Percentiles rank a stretch among this genome's conserved stretches.
Evolutionary conservation across 2,888 invertebrate genomes (phyloP).

Genomic region (Boloria selene): DNA sequence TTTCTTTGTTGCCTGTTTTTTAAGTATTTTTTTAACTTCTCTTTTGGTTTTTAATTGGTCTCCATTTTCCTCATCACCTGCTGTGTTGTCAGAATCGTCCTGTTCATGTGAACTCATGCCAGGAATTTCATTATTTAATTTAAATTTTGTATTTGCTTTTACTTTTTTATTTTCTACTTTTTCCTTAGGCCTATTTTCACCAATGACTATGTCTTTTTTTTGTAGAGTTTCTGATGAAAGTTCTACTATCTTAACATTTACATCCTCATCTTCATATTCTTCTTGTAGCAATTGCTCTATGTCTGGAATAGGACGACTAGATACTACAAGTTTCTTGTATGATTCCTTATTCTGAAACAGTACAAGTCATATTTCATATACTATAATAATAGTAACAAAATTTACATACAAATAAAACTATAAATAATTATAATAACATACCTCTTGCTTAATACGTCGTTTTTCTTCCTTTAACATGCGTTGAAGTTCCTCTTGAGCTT

Average conservation of each 20-base stretch:
- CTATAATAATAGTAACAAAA: not conserved
- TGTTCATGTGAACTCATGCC: conserved; percentile 70
- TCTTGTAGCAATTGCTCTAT: conserved; percentile 85
- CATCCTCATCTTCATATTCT: conserved; percentile 89
- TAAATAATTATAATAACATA: conserved; percentile 47
- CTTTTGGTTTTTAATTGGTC: conserved; percentile 80
- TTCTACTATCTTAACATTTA: conserved; percentile 90
- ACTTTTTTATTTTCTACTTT: conserved; percentile 43
- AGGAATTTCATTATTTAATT: conserved; percentile 50
- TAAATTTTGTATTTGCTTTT: conserved; percentile 50
- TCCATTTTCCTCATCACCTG: conserved; percentile 55
- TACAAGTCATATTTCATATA: not conserved
- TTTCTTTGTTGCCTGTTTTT: conserved; percentile 87
- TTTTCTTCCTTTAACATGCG: conserved; percentile 88
- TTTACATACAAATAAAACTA: not conserved
- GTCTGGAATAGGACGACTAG: conserved; percentile 87
- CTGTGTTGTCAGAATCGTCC: conserved; percentile 51
- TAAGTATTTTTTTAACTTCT: conserved; percentile 86
- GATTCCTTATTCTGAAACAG: conserved; percentile 84
- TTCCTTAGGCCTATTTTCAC: conserved; percentile 83
- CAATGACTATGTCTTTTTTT: conserved; percentile 87
- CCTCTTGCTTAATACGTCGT: conserved; percentile 88
- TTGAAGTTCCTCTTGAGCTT: conserved; percentile 88
- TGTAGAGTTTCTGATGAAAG: conserved; percentile 87
- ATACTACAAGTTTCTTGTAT: conserved; percentile 88